Conservation (phyloP, 1,140 invertebrate genomes). For the Drosophila athabasca region DNA sequence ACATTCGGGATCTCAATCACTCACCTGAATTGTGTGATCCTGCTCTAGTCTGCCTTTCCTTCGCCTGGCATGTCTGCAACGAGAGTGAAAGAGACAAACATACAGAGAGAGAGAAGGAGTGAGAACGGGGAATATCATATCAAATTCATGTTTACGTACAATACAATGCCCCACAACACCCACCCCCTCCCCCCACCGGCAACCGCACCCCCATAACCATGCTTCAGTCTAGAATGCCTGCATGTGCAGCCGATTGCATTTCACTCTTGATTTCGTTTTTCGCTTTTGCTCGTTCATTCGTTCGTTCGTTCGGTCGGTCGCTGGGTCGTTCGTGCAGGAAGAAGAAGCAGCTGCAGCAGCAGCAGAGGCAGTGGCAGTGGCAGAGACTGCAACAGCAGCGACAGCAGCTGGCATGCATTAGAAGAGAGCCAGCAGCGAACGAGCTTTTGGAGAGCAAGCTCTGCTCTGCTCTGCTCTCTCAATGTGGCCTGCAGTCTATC, state of each 20-base stretch:
- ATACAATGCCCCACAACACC: conserved; percentile 19
- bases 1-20: conserved; percentile 7
- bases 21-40: conserved; percentile 72
- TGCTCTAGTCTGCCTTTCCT: conserved; percentile 70
- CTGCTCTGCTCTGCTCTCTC: conserved; percentile 22
- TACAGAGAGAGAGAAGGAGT: conserved; percentile 3
- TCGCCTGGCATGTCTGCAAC: conserved; percentile 72
- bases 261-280: conserved; percentile 79
- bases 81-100: conserved; percentile 18
- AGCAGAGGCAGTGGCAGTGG: not conserved
- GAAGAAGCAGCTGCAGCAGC: conserved; percentile 34
- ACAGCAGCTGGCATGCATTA: conserved; percentile 28
- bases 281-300: conserved; percentile 28
- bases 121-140: conserved; percentile 4
- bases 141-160: conserved; percentile 41
- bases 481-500: conserved; percentile 37
- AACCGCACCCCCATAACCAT: not conserved
- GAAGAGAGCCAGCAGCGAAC: conserved; percentile 12
- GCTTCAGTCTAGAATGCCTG: conserved; percentile 18
- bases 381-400: conserved; percentile 1
- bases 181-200: not conserved
- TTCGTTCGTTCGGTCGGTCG: conserved; percentile 33
- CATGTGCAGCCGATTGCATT: conserved; percentile 52
- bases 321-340: conserved; percentile 50
- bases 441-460: conserved; percentile 51